Conservation (phyloP, 2,797 vertebrate species). For the Anabas testudineus region DNA sequence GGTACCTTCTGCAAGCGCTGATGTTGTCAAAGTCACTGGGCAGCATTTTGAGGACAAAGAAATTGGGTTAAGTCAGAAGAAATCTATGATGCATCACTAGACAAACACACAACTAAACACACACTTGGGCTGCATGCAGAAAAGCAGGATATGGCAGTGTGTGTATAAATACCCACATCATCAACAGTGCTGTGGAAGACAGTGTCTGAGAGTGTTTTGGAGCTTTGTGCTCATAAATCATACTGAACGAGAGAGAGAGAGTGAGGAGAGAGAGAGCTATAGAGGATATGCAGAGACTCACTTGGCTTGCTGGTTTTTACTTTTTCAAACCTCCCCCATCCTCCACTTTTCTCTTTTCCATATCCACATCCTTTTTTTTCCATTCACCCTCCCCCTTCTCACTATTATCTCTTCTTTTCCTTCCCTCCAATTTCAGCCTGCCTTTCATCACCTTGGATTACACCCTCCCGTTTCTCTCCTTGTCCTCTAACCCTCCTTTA, state of each 20-base stretch:
- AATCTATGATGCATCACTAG: constrained; percentile 29
- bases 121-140: constrained; percentile 14
- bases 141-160: constrained; percentile 35
- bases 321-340: constrained; percentile 41
- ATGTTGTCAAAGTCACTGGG: constrained; percentile 54
- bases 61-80: constrained; percentile 57
- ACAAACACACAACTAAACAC: constrained; percentile 29
- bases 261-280: constrained; percentile 11
- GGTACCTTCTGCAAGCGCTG: constrained; percentile 16
- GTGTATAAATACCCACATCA: constrained; percentile 68
- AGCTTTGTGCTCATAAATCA: constrained; percentile 73
- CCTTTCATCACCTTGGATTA: constrained; percentile 41
- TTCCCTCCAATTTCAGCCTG: constrained; percentile 5
- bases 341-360: constrained; percentile 24
- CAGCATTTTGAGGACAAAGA: constrained; percentile 56
- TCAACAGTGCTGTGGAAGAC: constrained; percentile 60
- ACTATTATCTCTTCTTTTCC: neutral
- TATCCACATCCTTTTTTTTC: neutral
- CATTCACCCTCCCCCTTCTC: neutral
- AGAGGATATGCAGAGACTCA: constrained; percentile 38
- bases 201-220: constrained; percentile 59
- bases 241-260: constrained; percentile 36
- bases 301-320: constrained; percentile 37
- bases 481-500: constrained; percentile 63
- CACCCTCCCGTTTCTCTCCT: constrained; percentile 37